Conservation (phyloP, 2,797 vertebrate genomes). For the Huso huso region DNA sequence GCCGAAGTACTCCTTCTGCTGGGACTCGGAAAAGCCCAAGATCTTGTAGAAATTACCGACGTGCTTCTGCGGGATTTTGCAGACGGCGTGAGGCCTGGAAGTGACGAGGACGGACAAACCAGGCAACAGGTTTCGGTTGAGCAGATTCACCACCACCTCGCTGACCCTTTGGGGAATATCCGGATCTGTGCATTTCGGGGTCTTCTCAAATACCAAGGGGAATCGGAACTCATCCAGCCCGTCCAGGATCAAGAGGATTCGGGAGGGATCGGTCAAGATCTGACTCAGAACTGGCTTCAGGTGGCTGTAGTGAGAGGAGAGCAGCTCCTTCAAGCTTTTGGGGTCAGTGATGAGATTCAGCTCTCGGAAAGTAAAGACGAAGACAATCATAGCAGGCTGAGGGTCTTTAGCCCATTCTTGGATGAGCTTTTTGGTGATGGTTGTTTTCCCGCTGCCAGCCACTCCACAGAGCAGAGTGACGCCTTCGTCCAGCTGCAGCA, state of each 20-base stretch:
- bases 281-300: slow-evolving; percentile 28
- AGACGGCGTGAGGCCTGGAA: slow-evolving; percentile 33
- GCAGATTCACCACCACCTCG: slow-evolving; percentile 34
- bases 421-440: slow-evolving; percentile 28
- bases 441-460: slow-evolving; percentile 43
- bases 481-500: slow-evolving; percentile 21
- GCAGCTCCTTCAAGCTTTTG: slow-evolving; percentile 27
- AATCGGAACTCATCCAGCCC: slow-evolving; percentile 38
- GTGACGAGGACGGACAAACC: slow-evolving; percentile 34
- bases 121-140: slow-evolving; percentile 36
- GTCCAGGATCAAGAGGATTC: slow-evolving; percentile 34
- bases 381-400: slow-evolving; percentile 22
- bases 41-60: slow-evolving; percentile 31
- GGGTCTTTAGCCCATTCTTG: slow-evolving; percentile 29
- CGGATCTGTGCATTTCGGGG: slow-evolving; percentile 38
- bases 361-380: slow-evolving; percentile 39
- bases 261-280: slow-evolving; percentile 24
- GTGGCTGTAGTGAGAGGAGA: slow-evolving; percentile 36
- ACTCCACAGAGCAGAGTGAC: slow-evolving; percentile 34
- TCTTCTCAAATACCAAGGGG: slow-evolving; percentile 33
- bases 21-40: slow-evolving; percentile 32
- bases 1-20: slow-evolving; percentile 36
- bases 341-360: slow-evolving; percentile 33
- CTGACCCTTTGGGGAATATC: slow-evolving; percentile 27
- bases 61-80: slow-evolving; percentile 32